Evolutionary conservation across 2,888 invertebrate genomes (phyloP), one percentile per base, ranked within the genome.

Genomic region (Stenotaenia linearis): DNA sequence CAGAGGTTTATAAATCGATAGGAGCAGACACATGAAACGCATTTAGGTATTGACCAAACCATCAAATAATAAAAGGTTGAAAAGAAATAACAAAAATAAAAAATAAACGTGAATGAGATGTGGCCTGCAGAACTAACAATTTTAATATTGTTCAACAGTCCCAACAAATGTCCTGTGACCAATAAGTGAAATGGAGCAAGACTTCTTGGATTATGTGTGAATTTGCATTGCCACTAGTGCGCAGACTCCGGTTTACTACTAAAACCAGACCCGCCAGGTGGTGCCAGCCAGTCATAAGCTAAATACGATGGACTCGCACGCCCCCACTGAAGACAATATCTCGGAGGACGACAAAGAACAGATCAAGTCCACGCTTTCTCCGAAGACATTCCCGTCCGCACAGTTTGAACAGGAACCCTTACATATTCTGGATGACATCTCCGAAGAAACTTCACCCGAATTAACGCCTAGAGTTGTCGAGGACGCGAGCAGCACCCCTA

Each of bases 211-310:
- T n/a, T n/a, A n/a, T n/a, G 10, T 28, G 12, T 69, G 69, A 23
- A 69, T 69, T 69, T 69, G 69, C 69, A 69, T 69, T 25, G 69
- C 25, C 25, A 69, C 69, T 28, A 28, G 69, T 69, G 69, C 69
- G 69, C 69, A 69, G 69, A 69, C 69, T 69, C 69, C 15, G 25
- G n/a, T 12, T 69, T 25, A 12, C 69, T 28, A 4, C 69, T 69
- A 69, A 69, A 69, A 69, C 69, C 69, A 69, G 69, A 69, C 69
- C 69, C 69, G 69, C 69, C 69, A 69, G 69, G 69, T 28, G 69
- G 69, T 69, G 69, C 25, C 28, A 69, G 69, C 69, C 69, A 69
- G 69, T 69, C 69, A 69, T 25, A 69, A 69, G 69, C 69, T 69
- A 69, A 69, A 69, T 69, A 50, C 15, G 25, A 69, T 69, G 69